A percentile compares a stretch with the other conserved stretches of the same genome.
Conservation (phyloP, 2,113 vertebrate genomes). For the Apistogramma diplotaenia region DNA sequence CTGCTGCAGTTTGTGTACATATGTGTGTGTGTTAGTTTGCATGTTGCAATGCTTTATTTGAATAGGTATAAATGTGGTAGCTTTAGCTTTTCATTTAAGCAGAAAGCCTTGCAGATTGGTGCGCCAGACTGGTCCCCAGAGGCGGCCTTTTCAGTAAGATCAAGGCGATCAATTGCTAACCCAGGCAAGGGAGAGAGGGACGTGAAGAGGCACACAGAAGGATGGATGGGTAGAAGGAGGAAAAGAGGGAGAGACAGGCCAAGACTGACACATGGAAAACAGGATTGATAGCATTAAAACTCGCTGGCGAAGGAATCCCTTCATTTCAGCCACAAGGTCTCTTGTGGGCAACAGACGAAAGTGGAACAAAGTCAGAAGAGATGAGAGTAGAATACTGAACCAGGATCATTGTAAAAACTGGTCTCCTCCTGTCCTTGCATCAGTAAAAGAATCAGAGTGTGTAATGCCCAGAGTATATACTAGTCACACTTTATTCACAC, state of each 20-base stretch:
- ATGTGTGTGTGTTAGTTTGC: neutral
- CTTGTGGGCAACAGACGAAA: neutral
- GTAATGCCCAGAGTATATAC: neutral
- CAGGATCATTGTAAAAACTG: neutral
- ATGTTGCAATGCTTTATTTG: neutral
- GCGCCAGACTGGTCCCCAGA: conserved; percentile 31
- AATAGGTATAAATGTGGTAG: conserved; percentile 1
- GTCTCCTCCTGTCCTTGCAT: neutral
- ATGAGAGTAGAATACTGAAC: conserved; percentile 18
- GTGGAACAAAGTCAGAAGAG: conserved; percentile 14
- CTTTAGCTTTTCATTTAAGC: conserved; percentile 62
- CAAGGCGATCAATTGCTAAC: conserved; percentile 46
- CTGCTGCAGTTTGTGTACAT: neutral
- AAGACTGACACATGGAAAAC: conserved; percentile 30
- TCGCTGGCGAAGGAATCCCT: conserved; percentile 36
- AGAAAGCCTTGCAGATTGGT: conserved; percentile 18
- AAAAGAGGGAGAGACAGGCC: neutral
- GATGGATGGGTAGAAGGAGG: conserved; percentile 30
- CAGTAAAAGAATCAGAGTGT: neutral
- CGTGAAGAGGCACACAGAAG: neutral
- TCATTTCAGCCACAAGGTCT: conserved; percentile 27
- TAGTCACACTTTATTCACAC: neutral
- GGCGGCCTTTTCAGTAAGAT: conserved; percentile 28
- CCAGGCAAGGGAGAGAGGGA: conserved; percentile 17
- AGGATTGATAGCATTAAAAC: conserved; percentile 47